Base-by-base conservation (phyloP, 2,113 vertebrate species). In the Prionailurus viverrinus region DNA sequence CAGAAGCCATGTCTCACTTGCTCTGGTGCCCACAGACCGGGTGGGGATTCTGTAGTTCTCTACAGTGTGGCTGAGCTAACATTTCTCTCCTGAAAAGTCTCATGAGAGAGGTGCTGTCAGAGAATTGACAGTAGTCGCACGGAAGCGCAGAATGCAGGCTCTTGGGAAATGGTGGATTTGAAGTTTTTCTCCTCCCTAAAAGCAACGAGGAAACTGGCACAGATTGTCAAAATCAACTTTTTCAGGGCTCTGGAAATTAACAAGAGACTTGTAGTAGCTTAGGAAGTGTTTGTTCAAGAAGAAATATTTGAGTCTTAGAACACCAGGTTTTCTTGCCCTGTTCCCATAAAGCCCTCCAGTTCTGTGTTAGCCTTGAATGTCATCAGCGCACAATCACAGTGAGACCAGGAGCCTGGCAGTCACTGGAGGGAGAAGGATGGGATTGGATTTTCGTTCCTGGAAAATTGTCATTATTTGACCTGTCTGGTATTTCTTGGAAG, bases 241-340 rank as follows among this genome's bases (percentile, higher is more conserved):
- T 82, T 68, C 25, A 23, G 33, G 53, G 31, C 45, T 66, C 89
- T 53, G 89, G 63, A 55, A 71, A 58, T 82, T 36, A 63, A 36
- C 55, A 12, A 63, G 55, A 92, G 31, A 48, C 21, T 63, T 84
- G 15, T 10, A 74, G 14, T 45, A 83, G 55, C 74, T 53, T 36
- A 31, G 80, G 23, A 74, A 92, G 66, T 61, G 31, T 84, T 48
- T 18, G 45, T 48, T 61, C 31, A 81, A 84, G 53, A 48, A 92
- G 45, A 63, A 74, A 25, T 36, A 21, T 7, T 14, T 36, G 16
- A 63, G 11, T 48, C 36, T 83, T 33, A n/a, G 79, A 61, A 45
- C 33, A 48, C 31, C 73, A 90, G 21, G 74, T 33, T 29, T 79
- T 79, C 23, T 51, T 36, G 68, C 29, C 19, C 3, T 58, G 5